Evolutionary conservation across 1,140 invertebrate genomes (phyloP).

Genomic region (Achatina immaculata): DNA sequence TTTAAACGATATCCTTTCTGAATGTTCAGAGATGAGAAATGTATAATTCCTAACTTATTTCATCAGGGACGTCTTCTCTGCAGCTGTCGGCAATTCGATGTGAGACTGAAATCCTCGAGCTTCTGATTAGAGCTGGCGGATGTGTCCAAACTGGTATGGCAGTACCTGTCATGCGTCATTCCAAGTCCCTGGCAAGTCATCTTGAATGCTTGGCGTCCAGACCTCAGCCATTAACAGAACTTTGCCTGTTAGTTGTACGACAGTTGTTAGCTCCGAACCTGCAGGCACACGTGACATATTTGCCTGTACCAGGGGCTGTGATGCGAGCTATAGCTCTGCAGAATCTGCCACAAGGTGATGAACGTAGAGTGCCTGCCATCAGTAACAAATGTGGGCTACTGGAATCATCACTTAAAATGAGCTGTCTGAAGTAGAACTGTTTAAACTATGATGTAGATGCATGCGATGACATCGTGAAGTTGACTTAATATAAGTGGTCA

Average conservation of each 20-base stretch:
- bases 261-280: background rate
- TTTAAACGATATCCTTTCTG: too few relatives aligned
- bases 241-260: conserved; percentile 1
- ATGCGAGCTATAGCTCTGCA: background rate
- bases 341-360: background rate
- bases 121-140: background rate
- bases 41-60: too few relatives aligned
- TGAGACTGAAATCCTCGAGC: background rate
- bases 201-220: background rate
- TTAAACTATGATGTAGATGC: too few relatives aligned
- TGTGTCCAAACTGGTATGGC: background rate
- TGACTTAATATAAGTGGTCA: too few relatives aligned
- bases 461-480: too few relatives aligned
- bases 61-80: background rate
- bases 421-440: too few relatives aligned
- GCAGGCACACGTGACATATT: background rate
- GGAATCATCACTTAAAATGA: too few relatives aligned
- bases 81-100: background rate
- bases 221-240: background rate
- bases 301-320: background rate
- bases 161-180: background rate
- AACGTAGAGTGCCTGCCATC: too few relatives aligned
- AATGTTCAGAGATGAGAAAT: too few relatives aligned
- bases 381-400: too few relatives aligned
- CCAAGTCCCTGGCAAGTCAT: background rate